Percentiles rank a stretch among this genome's conserved stretches.
These are phyloP conservation scores for Polymixis lichenea DNA, from an alignment of 2,888 invertebrate genomes.

Conservation along the genomic window DNA sequence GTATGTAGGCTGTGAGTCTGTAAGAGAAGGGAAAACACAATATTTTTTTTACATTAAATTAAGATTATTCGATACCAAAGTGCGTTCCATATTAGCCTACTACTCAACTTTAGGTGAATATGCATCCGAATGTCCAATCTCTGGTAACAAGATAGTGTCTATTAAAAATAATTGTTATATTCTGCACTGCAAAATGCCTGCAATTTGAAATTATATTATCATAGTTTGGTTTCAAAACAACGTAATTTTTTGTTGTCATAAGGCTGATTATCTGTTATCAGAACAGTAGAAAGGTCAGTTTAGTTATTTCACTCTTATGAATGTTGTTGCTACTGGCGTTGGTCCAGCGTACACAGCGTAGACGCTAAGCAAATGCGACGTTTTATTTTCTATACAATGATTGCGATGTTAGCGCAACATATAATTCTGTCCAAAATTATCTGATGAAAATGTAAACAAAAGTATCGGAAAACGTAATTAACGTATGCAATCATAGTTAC, in stretches of 20 bases:
- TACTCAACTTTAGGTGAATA: too few species aligned
- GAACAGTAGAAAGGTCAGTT: background rate
- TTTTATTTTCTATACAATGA: background rate
- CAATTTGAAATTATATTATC: background rate
- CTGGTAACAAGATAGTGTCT: background rate
- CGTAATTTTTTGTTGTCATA: background rate
- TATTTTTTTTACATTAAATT: too few species aligned
- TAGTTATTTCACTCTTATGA: background rate
- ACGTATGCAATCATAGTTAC: background rate
- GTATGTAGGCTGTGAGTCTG: too few species aligned
- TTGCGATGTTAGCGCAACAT: background rate
- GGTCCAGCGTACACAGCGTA: background rate
- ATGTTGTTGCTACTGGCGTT: background rate
- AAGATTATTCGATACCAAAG: too few species aligned
- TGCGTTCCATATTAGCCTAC: too few species aligned
- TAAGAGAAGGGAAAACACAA: too few species aligned
- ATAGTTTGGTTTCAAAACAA: background rate
- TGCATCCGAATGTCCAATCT: too few species aligned
- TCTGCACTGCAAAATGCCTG: background rate
- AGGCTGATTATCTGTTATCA: background rate
- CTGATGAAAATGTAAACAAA: background rate
- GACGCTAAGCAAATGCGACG: background rate
- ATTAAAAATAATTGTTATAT: background rate
- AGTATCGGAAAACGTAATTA: background rate
- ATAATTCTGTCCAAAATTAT: background rate